phyloP scores from a whole-genome alignment of 2,797 vertebrate species.

The Chrysocyon brachyurus region DNA sequence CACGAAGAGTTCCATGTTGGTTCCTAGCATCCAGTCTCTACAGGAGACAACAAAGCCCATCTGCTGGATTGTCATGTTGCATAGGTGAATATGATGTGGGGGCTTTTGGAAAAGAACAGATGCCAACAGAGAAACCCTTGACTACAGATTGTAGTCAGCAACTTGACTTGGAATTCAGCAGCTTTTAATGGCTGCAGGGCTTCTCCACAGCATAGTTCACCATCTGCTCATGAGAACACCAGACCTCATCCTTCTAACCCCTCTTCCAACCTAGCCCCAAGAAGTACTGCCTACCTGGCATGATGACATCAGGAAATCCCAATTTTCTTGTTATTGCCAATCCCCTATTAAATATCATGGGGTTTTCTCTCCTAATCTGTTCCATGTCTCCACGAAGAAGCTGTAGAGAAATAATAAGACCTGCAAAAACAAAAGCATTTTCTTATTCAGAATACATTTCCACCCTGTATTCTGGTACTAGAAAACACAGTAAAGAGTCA shows the following conservation, averaged over 20 bases:
- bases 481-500: not conserved
- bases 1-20: not conserved
- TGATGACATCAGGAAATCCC: conserved; percentile 97
- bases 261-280: conserved; percentile 3
- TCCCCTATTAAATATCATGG: conserved; percentile 93
- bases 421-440: conserved; percentile 85
- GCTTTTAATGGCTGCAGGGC: not conserved
- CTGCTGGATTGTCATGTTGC: not conserved
- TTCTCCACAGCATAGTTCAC: not conserved
- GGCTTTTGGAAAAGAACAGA: conserved; percentile 45
- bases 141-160: not conserved
- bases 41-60: not conserved
- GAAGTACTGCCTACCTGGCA: conserved; percentile 92
- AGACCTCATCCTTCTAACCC: not conserved
- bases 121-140: not conserved
- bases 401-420: conserved; percentile 96
- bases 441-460: conserved; percentile 68
- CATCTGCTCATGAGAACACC: not conserved
- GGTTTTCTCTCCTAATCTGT: conserved; percentile 94
- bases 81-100: not conserved
- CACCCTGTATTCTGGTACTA: not conserved
- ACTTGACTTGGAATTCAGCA: not conserved
- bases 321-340: conserved; percentile 95
- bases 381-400: conserved; percentile 96
- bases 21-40: not conserved